Base-by-base conservation (phyloP, 2,113 vertebrate genomes). In the Phoxinus phoxinus region DNA sequence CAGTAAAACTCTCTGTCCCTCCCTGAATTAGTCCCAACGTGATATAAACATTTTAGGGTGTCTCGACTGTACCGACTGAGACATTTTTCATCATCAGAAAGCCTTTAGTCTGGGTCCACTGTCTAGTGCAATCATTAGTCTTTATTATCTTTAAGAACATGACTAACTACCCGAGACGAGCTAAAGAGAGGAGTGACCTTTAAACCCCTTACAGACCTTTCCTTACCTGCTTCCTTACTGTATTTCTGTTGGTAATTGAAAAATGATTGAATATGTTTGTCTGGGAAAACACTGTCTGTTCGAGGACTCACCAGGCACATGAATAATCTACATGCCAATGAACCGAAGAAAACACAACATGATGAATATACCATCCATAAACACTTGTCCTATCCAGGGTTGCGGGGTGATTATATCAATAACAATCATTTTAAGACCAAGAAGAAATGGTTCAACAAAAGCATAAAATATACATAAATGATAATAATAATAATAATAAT, bases 161-260 rank as follows among this genome's bases (percentile, higher is more conserved):
- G 78, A 46, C 78, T 63, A 80, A 80, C 78, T 80, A 80, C 58
- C 78, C 58, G 78, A 80, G 58, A 80, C 58, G 56, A 27, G 58
- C 56, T 44, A 41, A 80, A 80, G 73, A 77, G 63, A 85, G 23
- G 61, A 35, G 44, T 78, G 73, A 85, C 84, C 73, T 84, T 85
- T 77, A 65, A 61, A 3, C 78, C 5, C 15, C 58, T 46, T 44
- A 46, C 58, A 63, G 58, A 63, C 78, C 78, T 44, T 63, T 63
- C 41, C 78, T 61, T 80, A 80, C 78, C n/a, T 80, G 78, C 15
- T 44, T 46, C n/a, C 37, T 63, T 63, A 63, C 58, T 46, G 78
- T 63, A 63, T 80, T 46, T 80, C 58, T 80, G 53, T 10, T 17
- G 21, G 23, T 37, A 37, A 37, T 25, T 15, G 58, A 10, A 30